These are phyloP conservation scores for Sminthurides bifidus DNA, from an alignment of 1,140 invertebrate genomes.

Conservation along the genomic window DNA sequence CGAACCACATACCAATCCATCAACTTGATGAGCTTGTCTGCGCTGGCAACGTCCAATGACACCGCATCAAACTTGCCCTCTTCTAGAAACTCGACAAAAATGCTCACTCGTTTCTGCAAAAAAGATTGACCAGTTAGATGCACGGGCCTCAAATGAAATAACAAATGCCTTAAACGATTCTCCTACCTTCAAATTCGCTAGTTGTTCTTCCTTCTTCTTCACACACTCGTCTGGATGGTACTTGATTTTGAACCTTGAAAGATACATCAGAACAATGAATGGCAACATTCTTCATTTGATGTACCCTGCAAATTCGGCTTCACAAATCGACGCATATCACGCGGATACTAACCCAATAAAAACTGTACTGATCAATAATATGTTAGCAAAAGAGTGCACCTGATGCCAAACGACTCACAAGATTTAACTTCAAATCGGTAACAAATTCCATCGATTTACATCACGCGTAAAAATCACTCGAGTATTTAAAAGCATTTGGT, in stretches of 20 bases:
- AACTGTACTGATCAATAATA: too few relatives aligned
- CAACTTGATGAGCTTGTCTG: constrained; percentile 71
- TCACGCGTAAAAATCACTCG: background rate
- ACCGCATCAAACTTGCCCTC: constrained; percentile 60
- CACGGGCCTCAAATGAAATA: background rate
- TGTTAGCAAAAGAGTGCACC: too few relatives aligned
- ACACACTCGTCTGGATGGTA: constrained; percentile 95
- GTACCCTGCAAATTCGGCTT: too few relatives aligned
- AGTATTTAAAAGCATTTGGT: background rate
- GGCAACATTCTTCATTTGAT: too few relatives aligned
- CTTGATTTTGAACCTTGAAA: constrained; percentile 91
- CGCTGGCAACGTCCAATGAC: constrained; percentile 74
- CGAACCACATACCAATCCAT: constrained; percentile 94
- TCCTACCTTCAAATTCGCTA: constrained; percentile 63
- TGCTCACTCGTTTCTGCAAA: constrained; percentile 67
- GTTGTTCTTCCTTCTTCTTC: constrained; percentile 78
- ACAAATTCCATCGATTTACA: too few relatives aligned
- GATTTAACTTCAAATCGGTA: too few relatives aligned
- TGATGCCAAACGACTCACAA: too few relatives aligned
- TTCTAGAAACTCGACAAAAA: constrained; percentile 77
- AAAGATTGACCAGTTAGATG: constrained; percentile 20
- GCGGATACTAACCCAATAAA: too few relatives aligned
- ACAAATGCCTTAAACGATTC: background rate
- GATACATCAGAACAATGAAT: constrained; percentile 26
- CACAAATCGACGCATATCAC: too few relatives aligned